phyloP scores from a whole-genome alignment of 2,797 vertebrate genomes.

The Neosilurus hyrtlii region DNA sequence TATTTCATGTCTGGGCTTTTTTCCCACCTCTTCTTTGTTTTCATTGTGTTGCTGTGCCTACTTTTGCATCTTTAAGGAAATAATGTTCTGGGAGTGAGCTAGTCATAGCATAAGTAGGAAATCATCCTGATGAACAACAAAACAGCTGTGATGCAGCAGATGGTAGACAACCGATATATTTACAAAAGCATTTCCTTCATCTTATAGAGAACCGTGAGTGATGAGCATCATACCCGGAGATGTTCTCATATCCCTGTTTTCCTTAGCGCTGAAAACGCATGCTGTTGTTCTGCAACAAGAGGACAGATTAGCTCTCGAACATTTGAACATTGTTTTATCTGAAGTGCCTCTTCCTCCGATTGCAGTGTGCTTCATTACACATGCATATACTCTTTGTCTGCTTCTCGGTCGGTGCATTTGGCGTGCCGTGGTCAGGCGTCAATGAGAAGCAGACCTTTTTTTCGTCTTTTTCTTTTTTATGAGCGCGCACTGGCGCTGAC shows the following conservation, averaged over 20 bases:
- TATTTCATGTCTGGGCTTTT: conserved; percentile 6
- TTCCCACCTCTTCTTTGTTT: background rate
- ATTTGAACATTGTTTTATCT: background rate
- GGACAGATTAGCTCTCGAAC: background rate
- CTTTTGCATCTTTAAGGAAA: conserved; percentile 11
- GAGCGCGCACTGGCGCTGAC: conserved; percentile 28
- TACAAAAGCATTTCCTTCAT: background rate
- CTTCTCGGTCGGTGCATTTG: background rate
- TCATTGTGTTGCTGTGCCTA: background rate
- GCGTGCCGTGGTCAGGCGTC: conserved; percentile 20
- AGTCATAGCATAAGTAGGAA: background rate
- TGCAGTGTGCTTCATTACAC: conserved; percentile 11
- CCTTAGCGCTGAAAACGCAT: background rate
- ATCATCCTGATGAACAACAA: background rate
- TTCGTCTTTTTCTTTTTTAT: background rate
- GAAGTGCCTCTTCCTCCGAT: conserved; percentile 17
- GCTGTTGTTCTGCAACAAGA: background rate
- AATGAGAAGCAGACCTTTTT: conserved; percentile 21
- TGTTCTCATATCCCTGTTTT: conserved; percentile 22
- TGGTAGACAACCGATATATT: background rate
- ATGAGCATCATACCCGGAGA: background rate
- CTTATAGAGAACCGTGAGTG: conserved; percentile 8
- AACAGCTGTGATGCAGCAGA: background rate
- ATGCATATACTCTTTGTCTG: background rate
- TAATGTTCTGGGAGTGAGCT: background rate